Conservation (phyloP, 2,797 vertebrate genomes). For the Cirrhinus molitorella region DNA sequence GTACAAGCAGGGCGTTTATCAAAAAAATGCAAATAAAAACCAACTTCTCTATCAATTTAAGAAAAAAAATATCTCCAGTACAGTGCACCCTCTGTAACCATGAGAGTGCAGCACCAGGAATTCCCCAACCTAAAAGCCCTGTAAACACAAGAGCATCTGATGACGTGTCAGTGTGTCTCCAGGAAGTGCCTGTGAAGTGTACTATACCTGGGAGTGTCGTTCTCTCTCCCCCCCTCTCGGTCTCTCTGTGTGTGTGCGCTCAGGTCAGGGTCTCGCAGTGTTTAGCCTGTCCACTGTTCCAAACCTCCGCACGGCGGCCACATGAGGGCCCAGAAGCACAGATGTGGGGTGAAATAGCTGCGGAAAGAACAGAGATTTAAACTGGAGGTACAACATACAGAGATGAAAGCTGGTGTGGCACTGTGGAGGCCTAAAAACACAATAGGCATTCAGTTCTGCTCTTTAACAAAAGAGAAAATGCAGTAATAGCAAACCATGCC, state of each 20-base stretch:
- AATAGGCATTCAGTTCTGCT: conserved; percentile 19
- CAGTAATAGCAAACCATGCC: conserved; percentile 11
- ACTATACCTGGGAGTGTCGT: conserved; percentile 54
- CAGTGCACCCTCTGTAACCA: background rate
- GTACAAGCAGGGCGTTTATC: background rate
- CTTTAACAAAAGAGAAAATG: conserved; percentile 16
- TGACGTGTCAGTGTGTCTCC: background rate
- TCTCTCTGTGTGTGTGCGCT: conserved; percentile 35
- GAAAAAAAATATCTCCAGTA: background rate
- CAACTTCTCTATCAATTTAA: no score
- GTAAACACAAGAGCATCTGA: conserved; percentile 5
- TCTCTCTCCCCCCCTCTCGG: conserved; percentile 54
- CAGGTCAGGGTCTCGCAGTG: conserved; percentile 74
- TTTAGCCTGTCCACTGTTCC: conserved; percentile 74
- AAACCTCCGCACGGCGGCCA: conserved; percentile 76
- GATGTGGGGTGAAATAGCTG: conserved; percentile 45
- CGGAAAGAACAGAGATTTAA: conserved; percentile 16
- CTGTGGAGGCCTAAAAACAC: conserved; percentile 32
- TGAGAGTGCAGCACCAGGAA: background rate
- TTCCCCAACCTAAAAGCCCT: conserved; percentile 6
- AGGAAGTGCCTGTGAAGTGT: conserved; percentile 5
- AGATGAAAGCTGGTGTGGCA: conserved; percentile 17
- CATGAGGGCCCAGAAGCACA: conserved; percentile 76
- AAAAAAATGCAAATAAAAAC: no score
- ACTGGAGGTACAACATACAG: conserved; percentile 7